Evolutionary conservation across 2,888 invertebrate species (phyloP).

Genomic region (Abrostola tripartita): DNA sequence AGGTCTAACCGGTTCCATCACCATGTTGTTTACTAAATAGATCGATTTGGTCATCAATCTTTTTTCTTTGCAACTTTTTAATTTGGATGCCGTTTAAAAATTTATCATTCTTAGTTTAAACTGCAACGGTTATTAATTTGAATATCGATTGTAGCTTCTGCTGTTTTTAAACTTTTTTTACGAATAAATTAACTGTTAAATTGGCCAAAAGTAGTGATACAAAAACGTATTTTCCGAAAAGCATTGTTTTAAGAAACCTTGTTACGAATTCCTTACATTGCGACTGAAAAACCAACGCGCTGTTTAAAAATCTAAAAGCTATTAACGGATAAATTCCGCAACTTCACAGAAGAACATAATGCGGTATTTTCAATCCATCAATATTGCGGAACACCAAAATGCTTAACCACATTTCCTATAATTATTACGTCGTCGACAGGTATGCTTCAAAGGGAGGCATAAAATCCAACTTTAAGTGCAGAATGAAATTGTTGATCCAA

Average conservation of each 20-base stretch:
- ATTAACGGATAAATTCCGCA: too few species aligned
- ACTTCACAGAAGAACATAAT: not conserved
- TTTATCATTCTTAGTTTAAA: not conserved
- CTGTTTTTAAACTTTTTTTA: too few species aligned
- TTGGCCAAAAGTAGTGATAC: too few species aligned
- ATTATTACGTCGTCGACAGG: not conserved
- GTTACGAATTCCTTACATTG: too few species aligned
- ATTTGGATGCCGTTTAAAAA: conserved; percentile 4
- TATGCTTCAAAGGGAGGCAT: conserved; percentile 9
- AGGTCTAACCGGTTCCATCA: conserved; percentile 31
- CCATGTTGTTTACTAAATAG: conserved; percentile 22
- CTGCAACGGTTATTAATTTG: not conserved
- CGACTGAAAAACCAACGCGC: too few species aligned
- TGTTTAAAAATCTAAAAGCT: too few species aligned
- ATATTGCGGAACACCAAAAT: conserved; percentile 9
- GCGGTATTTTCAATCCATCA: not conserved
- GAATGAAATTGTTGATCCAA: conserved; percentile 9
- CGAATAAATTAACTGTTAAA: too few species aligned
- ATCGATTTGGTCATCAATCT: conserved; percentile 29
- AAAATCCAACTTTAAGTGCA: not conserved
- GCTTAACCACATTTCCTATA: conserved; percentile 6
- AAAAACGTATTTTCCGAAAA: too few species aligned
- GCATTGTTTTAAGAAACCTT: too few species aligned
- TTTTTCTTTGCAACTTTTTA: conserved; percentile 8
- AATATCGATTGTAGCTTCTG: too few species aligned